A percentile compares a stretch with the other conserved stretches of the same genome.
These are phyloP conservation scores for Pristionchus entomophagus DNA, from an alignment of 2,888 invertebrate species.

Conservation along the genomic window DNA sequence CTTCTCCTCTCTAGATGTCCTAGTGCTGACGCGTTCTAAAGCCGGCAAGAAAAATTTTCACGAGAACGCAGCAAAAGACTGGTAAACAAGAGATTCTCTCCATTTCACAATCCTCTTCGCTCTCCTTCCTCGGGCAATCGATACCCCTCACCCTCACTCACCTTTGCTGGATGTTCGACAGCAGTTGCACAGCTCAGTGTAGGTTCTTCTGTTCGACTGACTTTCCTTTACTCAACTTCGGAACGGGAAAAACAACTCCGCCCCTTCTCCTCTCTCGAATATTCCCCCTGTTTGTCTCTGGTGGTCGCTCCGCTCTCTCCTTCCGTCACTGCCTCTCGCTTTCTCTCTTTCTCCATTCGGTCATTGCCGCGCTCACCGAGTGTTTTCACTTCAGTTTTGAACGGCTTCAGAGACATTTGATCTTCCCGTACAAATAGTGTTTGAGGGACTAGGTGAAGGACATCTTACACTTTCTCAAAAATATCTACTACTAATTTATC, in stretches of 20 bases:
- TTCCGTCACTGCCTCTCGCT: neutral
- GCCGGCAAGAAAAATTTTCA: neutral
- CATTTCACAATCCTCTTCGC: neutral
- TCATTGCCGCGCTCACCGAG: too few species aligned
- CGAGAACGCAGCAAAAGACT: neutral
- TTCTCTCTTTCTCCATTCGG: neutral
- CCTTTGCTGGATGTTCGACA: neutral
- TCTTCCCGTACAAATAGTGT: too few species aligned
- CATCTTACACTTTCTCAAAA: too few species aligned
- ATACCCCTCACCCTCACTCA: neutral
- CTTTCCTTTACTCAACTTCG: neutral
- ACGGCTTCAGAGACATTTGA: too few species aligned
- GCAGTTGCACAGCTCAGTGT: neutral
- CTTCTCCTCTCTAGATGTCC: neutral
- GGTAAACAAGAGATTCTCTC: neutral
- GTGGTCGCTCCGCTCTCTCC: neutral
- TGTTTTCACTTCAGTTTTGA: too few species aligned
- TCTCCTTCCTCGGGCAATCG: neutral
- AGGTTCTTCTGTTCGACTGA: neutral
- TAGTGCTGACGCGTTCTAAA: neutral
- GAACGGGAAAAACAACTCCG: neutral
- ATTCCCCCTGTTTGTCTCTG: constrained; percentile 1
- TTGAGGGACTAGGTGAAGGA: too few species aligned
- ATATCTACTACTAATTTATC: too few species aligned
- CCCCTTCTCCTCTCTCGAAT: neutral